Evolutionary conservation across 92 coral and sea anemone genomes (phyloP).

Genomic region (Heliopora coerulea): DNA sequence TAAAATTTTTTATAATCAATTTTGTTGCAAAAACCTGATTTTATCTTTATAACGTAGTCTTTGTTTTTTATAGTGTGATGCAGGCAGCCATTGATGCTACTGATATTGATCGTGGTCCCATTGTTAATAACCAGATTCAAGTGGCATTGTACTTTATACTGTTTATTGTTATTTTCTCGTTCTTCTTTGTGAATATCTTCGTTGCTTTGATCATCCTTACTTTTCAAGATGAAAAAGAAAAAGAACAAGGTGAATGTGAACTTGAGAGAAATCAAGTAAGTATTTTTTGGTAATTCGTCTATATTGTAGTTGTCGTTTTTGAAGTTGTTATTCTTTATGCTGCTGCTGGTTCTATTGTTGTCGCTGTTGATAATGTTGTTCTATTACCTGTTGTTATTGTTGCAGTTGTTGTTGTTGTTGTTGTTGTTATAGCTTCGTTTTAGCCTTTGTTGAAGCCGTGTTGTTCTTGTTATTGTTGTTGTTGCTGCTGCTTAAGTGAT

Average conservation of each 20-base stretch:
- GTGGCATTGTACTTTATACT: slow-evolving; percentile 85
- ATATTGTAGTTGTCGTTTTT: not conserved
- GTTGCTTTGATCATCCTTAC: slow-evolving; percentile 97
- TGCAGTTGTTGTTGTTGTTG: too few species aligned
- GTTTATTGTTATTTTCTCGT: slow-evolving; percentile 94
- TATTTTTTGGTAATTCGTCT: not conserved
- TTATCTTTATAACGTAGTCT: not conserved
- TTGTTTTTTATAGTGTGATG: slow-evolving; percentile 68
- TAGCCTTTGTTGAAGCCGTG: not conserved
- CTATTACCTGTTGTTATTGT: not conserved
- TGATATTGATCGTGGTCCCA: slow-evolving; percentile 80
- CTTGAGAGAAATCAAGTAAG: slow-evolving; percentile 95
- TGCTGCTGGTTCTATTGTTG: not conserved
- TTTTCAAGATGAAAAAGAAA: slow-evolving; percentile 96
- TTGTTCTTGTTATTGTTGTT: not conserved
- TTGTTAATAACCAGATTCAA: slow-evolving; percentile 86
- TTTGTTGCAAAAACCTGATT: too few species aligned
- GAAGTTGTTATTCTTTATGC: not conserved
- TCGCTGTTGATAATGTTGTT: not conserved
- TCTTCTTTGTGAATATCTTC: slow-evolving; percentile 95
- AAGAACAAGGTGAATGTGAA: slow-evolving; percentile 96
- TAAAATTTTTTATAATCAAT: too few species aligned
- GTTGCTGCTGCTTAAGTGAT: not conserved
- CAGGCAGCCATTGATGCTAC: slow-evolving; percentile 96
- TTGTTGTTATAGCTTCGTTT: not conserved